phyloP scores from a whole-genome alignment of 2,888 invertebrate genomes.

The Troilus luridus region DNA sequence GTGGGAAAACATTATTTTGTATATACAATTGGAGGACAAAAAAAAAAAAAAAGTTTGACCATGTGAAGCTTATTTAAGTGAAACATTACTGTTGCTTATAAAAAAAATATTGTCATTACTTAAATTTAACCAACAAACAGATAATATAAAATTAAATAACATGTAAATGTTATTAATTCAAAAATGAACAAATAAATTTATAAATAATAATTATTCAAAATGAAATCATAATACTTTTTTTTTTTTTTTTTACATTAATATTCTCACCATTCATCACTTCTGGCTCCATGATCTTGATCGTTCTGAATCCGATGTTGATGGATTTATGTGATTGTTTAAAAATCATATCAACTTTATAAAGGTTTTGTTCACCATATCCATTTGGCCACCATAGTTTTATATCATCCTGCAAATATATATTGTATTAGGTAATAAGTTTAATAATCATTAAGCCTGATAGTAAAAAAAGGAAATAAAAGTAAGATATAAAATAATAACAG shows the following conservation, averaged over 20 bases:
- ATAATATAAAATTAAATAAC: background rate
- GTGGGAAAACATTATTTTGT: no score
- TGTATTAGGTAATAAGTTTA: background rate
- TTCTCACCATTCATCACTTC: slow-evolving; percentile 65
- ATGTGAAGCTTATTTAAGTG: no score
- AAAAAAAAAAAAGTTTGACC: no score
- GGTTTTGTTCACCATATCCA: slow-evolving; percentile 84
- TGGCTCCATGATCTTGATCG: slow-evolving; percentile 85
- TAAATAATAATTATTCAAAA: no score
- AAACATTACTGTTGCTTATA: no score
- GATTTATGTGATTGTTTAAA: slow-evolving; percentile 69
- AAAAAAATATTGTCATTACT: no score
- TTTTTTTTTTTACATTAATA: background rate
- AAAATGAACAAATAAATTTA: no score
- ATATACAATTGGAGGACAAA: no score
- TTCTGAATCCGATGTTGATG: slow-evolving; percentile 87
- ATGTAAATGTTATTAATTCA: background rate
- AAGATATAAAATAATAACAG: no score
- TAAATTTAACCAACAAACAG: no score
- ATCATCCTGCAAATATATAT: slow-evolving; percentile 60
- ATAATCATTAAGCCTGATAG: background rate
- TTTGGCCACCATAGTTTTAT: slow-evolving; percentile 95
- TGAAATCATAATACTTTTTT: background rate
- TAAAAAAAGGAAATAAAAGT: background rate
- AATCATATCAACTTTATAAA: slow-evolving; percentile 78